These are phyloP conservation scores for Zaprionus bogoriensis DNA, from an alignment of 2,888 invertebrate genomes.

Conservation along the genomic window DNA sequence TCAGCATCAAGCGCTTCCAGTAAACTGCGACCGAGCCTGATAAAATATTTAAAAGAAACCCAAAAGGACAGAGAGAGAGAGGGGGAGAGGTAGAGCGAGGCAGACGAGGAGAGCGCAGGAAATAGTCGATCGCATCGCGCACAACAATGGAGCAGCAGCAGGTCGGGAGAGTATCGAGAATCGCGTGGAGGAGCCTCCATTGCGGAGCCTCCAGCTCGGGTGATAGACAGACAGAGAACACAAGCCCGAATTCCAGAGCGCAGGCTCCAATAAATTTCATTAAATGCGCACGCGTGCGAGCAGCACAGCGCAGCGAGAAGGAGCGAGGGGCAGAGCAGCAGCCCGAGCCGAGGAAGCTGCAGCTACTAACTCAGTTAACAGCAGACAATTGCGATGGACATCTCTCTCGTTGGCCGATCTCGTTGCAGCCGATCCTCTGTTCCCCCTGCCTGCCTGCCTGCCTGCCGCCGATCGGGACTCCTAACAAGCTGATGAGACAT, in stretches of 20 bases:
- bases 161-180: background rate
- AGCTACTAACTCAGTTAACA: conserved; percentile 75
- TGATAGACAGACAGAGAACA: conserved; percentile 77
- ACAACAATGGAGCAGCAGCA: conserved; percentile 58
- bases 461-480: conserved; percentile 7
- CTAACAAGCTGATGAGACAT: conserved; percentile 81
- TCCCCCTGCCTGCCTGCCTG: background rate
- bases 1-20: conserved; percentile 67
- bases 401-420: conserved; percentile 52
- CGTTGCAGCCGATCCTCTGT: background rate
- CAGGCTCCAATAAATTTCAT: conserved; percentile 80
- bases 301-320: conserved; percentile 48
- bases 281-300: conserved; percentile 81
- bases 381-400: conserved; percentile 73
- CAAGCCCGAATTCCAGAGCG: conserved; percentile 78
- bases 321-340: background rate
- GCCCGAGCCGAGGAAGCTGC: conserved; percentile 25
- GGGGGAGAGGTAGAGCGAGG: conserved; percentile 5
- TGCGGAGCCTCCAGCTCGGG: conserved; percentile 33
- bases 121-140: conserved; percentile 73
- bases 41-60: conserved; percentile 72
- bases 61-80: background rate
- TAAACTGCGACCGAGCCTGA: conserved; percentile 62
- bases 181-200: background rate
- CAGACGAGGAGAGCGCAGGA: conserved; percentile 2